Percentiles rank a stretch among this genome's conserved stretches.
These are phyloP conservation scores for Poecile montanus DNA, from an alignment of 2,797 vertebrate species.

Conservation along the genomic window DNA sequence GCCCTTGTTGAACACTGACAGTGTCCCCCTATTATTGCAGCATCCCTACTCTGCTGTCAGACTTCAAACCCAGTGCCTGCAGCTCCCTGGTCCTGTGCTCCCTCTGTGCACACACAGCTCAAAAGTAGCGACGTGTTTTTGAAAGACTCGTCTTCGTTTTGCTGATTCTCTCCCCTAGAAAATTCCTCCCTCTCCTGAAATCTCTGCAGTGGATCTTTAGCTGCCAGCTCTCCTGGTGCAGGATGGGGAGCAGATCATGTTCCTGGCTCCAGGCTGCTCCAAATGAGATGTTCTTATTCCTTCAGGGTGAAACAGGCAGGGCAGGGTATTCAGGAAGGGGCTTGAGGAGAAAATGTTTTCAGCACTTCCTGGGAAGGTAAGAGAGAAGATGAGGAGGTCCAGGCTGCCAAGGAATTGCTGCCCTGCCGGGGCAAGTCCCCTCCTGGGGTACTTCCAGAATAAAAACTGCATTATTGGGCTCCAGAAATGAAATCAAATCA, in stretches of 20 bases:
- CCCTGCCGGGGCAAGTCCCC: background rate
- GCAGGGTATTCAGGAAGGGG: background rate
- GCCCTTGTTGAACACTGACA: background rate
- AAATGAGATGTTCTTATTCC: background rate
- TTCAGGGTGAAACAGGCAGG: background rate
- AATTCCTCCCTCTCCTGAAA: background rate
- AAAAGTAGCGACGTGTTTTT: background rate
- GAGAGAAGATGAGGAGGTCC: background rate
- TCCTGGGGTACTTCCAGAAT: background rate
- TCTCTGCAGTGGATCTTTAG: background rate
- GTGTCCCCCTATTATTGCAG: background rate
- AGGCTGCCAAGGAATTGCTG: background rate
- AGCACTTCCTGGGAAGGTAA: background rate
- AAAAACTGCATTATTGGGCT: background rate
- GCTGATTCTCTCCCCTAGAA: background rate
- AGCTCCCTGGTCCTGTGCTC: background rate
- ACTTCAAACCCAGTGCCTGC: background rate
- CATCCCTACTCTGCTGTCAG: background rate
- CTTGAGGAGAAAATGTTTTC: background rate
- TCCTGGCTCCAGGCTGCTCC: background rate
- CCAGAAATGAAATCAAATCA: background rate
- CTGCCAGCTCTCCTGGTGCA: background rate
- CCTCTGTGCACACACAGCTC: background rate
- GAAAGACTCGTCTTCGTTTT: background rate
- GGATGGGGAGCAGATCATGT: background rate